Evolutionary conservation across 2,113 vertebrate species (phyloP).

Genomic region (Oryctolagus cuniculus): mOryCun1.1 NC_091436.1:74182501-74183000

Average conservation of each 20-base stretch:
- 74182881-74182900: conserved; percentile 80
- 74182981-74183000: conserved; percentile 71
- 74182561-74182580: conserved; percentile 95
- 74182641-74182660: conserved; percentile 94
- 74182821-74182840: conserved; percentile 88
- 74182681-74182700: conserved; percentile 94
- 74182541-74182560: conserved; percentile 89
- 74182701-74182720: conserved; percentile 94
- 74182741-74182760: conserved; percentile 89
- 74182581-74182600: conserved; percentile 95
- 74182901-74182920: conserved; percentile 79
- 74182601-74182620: conserved; percentile 92
- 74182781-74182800: conserved; percentile 86
- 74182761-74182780: conserved; percentile 74
- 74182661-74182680: conserved; percentile 93
- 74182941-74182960: conserved; percentile 80
- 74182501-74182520: conserved; percentile 89
- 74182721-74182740: conserved; percentile 94
- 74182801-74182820: conserved; percentile 89
- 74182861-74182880: conserved; percentile 81
- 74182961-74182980: conserved; percentile 79
- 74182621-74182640: conserved; percentile 92
- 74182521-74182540: conserved; percentile 94
- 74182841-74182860: conserved; percentile 87
- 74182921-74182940: conserved; percentile 81